Percentiles rank a stretch among this genome's conserved stretches.
phyloP scores from a whole-genome alignment of 2,113 vertebrate species.

The Rhipidura dahli region DNA sequence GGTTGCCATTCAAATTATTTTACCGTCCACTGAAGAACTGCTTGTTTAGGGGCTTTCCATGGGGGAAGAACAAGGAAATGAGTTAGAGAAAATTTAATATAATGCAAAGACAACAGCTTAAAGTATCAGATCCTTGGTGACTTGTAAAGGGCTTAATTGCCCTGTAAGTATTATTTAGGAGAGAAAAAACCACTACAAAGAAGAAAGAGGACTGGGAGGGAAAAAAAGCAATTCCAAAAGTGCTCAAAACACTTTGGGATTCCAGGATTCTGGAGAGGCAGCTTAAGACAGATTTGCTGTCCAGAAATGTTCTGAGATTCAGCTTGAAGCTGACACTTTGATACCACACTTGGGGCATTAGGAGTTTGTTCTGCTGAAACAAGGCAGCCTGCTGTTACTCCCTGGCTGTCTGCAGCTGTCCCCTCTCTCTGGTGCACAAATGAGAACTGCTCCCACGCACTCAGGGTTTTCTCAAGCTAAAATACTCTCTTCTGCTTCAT shows the following conservation, averaged over 20 bases:
- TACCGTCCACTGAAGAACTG: conserved; percentile 16
- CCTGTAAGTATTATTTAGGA: conserved; percentile 13
- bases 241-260: background rate
- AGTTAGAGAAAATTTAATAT: conserved; percentile 68
- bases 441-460: background rate
- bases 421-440: background rate
- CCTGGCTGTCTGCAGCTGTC: background rate
- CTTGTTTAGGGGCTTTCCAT: conserved; percentile 50
- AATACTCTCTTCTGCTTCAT: background rate
- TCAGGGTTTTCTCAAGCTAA: background rate
- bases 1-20: conserved; percentile 44
- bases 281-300: background rate
- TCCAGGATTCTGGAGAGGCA: background rate
- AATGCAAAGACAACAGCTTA: conserved; percentile 45
- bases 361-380: background rate
- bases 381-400: background rate
- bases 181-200: background rate
- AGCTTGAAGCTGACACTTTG: background rate
- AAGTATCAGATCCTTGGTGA: conserved; percentile 42
- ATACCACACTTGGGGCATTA: background rate
- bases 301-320: background rate
- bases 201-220: background rate
- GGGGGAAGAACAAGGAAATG: conserved; percentile 73
- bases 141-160: conserved; percentile 55
- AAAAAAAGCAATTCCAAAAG: background rate